Evolutionary conservation across 2,113 vertebrate genomes (phyloP).

Genomic region (Prochilodus magdalenae): DNA sequence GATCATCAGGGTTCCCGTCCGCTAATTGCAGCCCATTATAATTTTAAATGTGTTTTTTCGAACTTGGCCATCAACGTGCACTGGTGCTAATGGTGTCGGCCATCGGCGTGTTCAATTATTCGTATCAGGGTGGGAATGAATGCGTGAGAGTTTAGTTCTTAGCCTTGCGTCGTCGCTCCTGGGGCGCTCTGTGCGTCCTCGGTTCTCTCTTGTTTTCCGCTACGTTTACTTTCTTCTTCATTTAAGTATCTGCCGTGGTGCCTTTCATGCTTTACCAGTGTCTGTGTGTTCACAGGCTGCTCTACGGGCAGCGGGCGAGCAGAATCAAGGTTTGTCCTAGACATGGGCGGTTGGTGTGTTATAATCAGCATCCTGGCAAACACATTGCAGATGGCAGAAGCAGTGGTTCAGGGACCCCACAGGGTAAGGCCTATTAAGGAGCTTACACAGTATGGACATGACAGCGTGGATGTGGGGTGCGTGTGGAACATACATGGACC

Average conservation of each 20-base stretch:
- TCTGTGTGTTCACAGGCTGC: slow-evolving; percentile 81
- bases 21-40: slow-evolving; percentile 56
- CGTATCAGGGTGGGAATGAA: slow-evolving; percentile 38
- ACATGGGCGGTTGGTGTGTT: slow-evolving; percentile 93
- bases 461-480: too few species aligned
- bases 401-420: slow-evolving; percentile 92
- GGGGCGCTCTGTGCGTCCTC: background rate
- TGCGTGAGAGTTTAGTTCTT: slow-evolving; percentile 36
- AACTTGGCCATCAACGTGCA: slow-evolving; percentile 41
- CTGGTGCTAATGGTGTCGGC: slow-evolving; percentile 24
- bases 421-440: slow-evolving; percentile 72
- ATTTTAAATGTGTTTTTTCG: slow-evolving; percentile 52
- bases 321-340: slow-evolving; percentile 94
- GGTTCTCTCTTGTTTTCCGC: slow-evolving; percentile 16
- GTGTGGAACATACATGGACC: too few species aligned
- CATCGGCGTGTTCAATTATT: slow-evolving; percentile 51
- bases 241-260: background rate
- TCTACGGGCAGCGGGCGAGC: slow-evolving; percentile 88
- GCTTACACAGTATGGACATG: too few species aligned
- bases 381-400: slow-evolving; percentile 85
- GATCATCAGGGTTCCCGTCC: slow-evolving; percentile 69
- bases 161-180: slow-evolving; percentile 2
- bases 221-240: background rate
- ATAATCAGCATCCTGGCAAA: slow-evolving; percentile 87
- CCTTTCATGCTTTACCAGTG: background rate